Percentiles rank a stretch among this genome's conserved stretches.
Evolutionary conservation across 2,113 vertebrate species (phyloP).

Genomic region (Ameiurus melas): DNA sequence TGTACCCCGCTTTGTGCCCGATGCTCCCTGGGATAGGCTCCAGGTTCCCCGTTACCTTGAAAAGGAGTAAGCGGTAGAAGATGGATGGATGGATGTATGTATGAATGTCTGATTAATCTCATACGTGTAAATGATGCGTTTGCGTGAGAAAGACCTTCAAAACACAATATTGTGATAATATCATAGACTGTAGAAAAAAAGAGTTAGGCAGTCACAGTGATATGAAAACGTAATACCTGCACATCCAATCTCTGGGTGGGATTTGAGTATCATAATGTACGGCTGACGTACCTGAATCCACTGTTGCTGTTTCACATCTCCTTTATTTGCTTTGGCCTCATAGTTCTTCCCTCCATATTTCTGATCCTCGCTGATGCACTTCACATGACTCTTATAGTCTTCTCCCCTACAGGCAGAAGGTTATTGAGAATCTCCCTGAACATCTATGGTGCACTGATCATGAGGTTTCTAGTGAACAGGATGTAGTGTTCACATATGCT

Average conservation of each 20-base stretch:
- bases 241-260: neutral
- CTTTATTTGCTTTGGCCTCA: constrained; percentile 87
- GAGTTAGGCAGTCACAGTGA: neutral
- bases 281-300: constrained; percentile 85
- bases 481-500: neutral
- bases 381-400: constrained; percentile 85
- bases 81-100: no score
- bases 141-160: no score
- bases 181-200: neutral
- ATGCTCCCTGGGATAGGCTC: no score
- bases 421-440: neutral
- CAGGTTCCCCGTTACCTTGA: no score
- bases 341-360: constrained; percentile 93
- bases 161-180: no score
- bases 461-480: neutral
- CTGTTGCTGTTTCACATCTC: constrained; percentile 89
- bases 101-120: no score
- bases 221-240: neutral
- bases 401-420: constrained; percentile 76
- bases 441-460: neutral
- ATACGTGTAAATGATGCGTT: no score
- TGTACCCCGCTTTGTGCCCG: no score
- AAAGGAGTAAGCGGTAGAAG: no score
- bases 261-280: neutral
- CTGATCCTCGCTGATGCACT: constrained; percentile 89